Percentiles rank a stretch among this genome's conserved stretches.
phyloP scores from a whole-genome alignment of 2,797 vertebrate genomes.

The Malacoraja senta region DNA sequence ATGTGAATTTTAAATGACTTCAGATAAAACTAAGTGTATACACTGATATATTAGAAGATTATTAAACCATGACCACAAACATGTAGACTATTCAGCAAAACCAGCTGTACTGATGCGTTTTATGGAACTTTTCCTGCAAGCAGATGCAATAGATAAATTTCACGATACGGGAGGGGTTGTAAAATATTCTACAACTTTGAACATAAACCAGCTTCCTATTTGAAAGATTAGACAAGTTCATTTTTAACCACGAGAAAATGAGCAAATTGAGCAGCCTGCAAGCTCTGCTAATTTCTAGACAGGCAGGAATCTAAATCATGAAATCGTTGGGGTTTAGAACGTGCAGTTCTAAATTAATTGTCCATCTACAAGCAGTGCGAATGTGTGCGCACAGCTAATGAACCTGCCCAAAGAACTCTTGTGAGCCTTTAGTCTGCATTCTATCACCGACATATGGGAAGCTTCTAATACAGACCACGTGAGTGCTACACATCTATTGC shows the following conservation, averaged over 20 bases:
- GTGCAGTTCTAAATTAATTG: slow-evolving; percentile 41
- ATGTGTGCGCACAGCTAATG: slow-evolving; percentile 38
- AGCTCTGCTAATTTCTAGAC: slow-evolving; percentile 57
- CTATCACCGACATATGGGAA: slow-evolving; percentile 58
- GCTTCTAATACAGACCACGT: slow-evolving; percentile 54
- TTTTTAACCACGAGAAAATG: slow-evolving; percentile 53
- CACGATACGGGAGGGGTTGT: neutral
- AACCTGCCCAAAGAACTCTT: slow-evolving; percentile 47
- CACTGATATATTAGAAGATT: neutral
- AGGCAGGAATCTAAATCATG: neutral
- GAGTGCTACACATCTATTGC: slow-evolving; percentile 50
- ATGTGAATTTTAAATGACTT: neutral
- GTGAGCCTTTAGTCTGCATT: slow-evolving; percentile 54
- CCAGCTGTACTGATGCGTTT: neutral
- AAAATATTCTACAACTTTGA: neutral
- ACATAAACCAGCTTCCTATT: slow-evolving; percentile 51
- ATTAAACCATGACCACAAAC: neutral
- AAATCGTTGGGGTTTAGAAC: slow-evolving; percentile 36
- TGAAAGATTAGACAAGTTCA: slow-evolving; percentile 47
- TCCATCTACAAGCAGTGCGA: slow-evolving; percentile 38
- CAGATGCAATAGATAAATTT: neutral
- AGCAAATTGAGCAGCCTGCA: neutral
- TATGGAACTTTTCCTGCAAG: neutral
- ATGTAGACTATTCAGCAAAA: neutral
- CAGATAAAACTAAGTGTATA: neutral